A percentile compares a stretch with the other conserved stretches of the same genome.
phyloP scores from a whole-genome alignment of 2,113 vertebrate genomes.

The Stegostoma tigrinum region DNA sequence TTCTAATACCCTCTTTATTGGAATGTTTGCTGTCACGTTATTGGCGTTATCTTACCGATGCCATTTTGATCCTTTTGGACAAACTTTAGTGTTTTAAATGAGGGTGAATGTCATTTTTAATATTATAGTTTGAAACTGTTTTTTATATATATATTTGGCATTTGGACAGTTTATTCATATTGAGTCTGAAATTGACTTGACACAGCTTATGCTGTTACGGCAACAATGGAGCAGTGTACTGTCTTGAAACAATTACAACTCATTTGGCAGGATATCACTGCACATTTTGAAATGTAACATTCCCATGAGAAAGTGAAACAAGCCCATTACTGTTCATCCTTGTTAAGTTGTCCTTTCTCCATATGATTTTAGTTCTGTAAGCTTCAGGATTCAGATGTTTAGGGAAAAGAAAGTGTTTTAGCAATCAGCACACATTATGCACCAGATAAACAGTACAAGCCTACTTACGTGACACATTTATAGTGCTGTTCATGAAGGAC shows the following conservation, averaged over 20 bases:
- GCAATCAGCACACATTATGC: neutral
- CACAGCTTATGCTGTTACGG: neutral
- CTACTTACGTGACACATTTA: neutral
- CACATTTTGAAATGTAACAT: conserved; percentile 37
- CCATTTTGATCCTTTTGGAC: neutral
- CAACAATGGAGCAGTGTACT: neutral
- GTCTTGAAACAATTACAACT: conserved; percentile 9
- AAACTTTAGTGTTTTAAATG: neutral
- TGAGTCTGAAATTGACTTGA: neutral
- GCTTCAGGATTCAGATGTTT: conserved; percentile 1
- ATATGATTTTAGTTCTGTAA: conserved; percentile 15
- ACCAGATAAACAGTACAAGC: neutral
- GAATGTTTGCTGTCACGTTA: neutral
- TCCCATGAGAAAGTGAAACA: conserved; percentile 40
- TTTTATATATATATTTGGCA: neutral
- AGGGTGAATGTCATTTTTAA: neutral
- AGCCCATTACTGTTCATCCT: conserved; percentile 1
- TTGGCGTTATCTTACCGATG: neutral
- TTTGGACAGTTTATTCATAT: neutral
- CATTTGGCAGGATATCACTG: conserved; percentile 40
- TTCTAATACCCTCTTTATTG: neutral
- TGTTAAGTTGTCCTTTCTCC: conserved; percentile 6
- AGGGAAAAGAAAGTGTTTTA: neutral
- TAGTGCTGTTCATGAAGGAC: neutral
- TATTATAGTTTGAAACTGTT: neutral